These are phyloP conservation scores for Larimichthys polyactis DNA, from an alignment of 2,113 vertebrate genomes.

Conservation along the genomic window DNA sequence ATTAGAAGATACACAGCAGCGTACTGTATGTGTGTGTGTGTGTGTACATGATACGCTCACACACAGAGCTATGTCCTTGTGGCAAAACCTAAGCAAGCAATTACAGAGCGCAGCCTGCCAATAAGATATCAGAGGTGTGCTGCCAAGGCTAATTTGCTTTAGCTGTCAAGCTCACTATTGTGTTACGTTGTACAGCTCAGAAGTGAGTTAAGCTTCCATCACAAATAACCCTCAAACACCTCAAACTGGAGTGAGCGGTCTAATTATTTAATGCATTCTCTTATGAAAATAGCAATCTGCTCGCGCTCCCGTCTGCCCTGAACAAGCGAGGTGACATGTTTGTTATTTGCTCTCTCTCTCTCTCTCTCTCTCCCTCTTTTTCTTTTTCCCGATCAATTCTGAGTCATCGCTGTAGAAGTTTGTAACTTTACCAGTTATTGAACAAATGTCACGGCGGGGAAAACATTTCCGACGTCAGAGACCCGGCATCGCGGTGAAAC, in stretches of 20 bases:
- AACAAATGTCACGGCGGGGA: slow-evolving; percentile 48
- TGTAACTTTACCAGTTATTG: slow-evolving; percentile 51
- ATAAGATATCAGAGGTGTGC: slow-evolving; percentile 75
- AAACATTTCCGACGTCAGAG: not conserved
- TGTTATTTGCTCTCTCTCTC: not conserved
- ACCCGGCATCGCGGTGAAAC: slow-evolving; percentile 4
- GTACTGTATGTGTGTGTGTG: slow-evolving; percentile 27
- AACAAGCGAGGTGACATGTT: slow-evolving; percentile 4
- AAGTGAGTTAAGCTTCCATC: slow-evolving; percentile 60
- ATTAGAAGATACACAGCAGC: slow-evolving; percentile 53
- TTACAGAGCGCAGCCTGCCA: slow-evolving; percentile 72
- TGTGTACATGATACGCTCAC: not conserved
- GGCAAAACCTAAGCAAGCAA: slow-evolving; percentile 72
- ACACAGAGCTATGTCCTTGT: slow-evolving; percentile 60
- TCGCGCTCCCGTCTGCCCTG: not conserved
- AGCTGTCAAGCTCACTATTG: slow-evolving; percentile 74
- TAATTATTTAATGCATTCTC: slow-evolving; percentile 55
- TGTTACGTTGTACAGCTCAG: slow-evolving; percentile 55
- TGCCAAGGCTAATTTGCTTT: slow-evolving; percentile 78
- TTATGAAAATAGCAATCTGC: slow-evolving; percentile 34
- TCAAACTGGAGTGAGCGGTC: slow-evolving; percentile 44
- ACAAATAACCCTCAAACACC: slow-evolving; percentile 59
- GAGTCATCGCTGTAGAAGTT: slow-evolving; percentile 31
- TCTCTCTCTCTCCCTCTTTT: not conserved
- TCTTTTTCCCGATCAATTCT: slow-evolving; percentile 18